These are phyloP conservation scores for Agrypnus murinus DNA, from an alignment of 2,888 invertebrate genomes.

Conservation along the genomic window DNA sequence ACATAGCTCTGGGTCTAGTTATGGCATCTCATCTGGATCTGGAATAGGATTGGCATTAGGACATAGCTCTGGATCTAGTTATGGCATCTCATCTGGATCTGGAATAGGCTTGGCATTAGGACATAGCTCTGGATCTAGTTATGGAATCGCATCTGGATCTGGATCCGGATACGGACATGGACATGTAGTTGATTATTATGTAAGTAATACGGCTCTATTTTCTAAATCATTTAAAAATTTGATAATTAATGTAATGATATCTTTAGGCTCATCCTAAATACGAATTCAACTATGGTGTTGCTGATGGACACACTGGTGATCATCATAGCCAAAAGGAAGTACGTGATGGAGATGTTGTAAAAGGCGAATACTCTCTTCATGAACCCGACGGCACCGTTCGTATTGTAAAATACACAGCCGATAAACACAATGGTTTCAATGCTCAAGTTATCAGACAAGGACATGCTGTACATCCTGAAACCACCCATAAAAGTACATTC, in stretches of 20 bases:
- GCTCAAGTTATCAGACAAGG: slow-evolving; percentile 52
- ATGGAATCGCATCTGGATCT: too few species aligned
- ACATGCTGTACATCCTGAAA: slow-evolving; percentile 56
- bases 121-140: too few species aligned
- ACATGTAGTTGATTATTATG: neutral
- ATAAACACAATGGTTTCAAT: slow-evolving; percentile 72
- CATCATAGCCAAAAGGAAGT: slow-evolving; percentile 75
- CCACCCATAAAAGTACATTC: slow-evolving; percentile 39
- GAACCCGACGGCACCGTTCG: slow-evolving; percentile 73
- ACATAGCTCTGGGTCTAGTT: too few species aligned
- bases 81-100: too few species aligned
- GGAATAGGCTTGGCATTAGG: too few species aligned
- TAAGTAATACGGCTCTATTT: neutral
- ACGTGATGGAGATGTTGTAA: slow-evolving; percentile 72
- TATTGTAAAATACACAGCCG: slow-evolving; percentile 73
- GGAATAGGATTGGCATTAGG: too few species aligned
- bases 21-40: too few species aligned
- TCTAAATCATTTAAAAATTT: too few species aligned
- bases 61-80: too few species aligned
- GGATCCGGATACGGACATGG: neutral
- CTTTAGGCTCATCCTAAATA: slow-evolving; percentile 81
- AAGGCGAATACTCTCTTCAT: slow-evolving; percentile 72
- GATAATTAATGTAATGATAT: too few species aligned
- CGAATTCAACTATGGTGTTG: slow-evolving; percentile 75
- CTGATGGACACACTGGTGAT: slow-evolving; percentile 75